These are phyloP conservation scores for Drosophila jambulina DNA, from an alignment of 1,140 invertebrate species.

Conservation along the genomic window DNA sequence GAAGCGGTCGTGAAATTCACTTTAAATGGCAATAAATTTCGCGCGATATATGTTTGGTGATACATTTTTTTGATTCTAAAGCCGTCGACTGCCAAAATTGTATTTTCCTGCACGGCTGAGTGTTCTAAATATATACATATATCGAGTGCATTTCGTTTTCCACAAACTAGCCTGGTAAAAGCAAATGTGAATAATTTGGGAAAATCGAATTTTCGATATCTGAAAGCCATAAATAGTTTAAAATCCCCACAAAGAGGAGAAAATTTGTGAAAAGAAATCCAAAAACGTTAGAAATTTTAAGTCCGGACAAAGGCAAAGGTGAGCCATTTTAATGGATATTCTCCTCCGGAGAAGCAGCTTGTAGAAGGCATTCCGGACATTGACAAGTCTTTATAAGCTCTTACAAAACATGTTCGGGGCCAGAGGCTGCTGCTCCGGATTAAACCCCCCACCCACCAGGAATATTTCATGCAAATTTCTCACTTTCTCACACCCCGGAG, in stretches of 20 bases:
- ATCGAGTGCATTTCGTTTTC: slow-evolving; percentile 3
- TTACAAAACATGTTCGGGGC: slow-evolving; percentile 13
- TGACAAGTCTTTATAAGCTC: slow-evolving; percentile 20
- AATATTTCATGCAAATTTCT: slow-evolving; percentile 39
- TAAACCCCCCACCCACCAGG: slow-evolving; percentile 6
- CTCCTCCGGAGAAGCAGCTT: background rate
- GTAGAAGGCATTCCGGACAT: slow-evolving; percentile 22
- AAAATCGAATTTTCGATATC: background rate
- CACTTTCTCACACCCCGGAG: slow-evolving; percentile 8
- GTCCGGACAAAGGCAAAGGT: slow-evolving; percentile 5
- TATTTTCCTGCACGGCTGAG: background rate
- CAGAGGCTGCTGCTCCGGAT: slow-evolving; percentile 12
- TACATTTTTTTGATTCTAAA: slow-evolving; percentile 17
- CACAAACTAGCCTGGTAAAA: slow-evolving; percentile 7
- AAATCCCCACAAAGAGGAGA: background rate
- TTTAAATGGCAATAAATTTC: slow-evolving; percentile 2
- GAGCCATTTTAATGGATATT: slow-evolving; percentile 7
- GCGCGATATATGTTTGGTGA: slow-evolving; percentile 16
- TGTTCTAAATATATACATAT: slow-evolving; percentile 1
- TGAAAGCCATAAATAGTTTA: slow-evolving; percentile 7
- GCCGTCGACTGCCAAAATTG: background rate
- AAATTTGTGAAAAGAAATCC: slow-evolving; percentile 8
- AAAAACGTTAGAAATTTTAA: slow-evolving; percentile 9
- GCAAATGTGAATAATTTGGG: slow-evolving; percentile 16
- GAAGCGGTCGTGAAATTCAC: slow-evolving; percentile 9